Conservation (phyloP, 2,888 invertebrate genomes). For the Erebia palarica region DNA sequence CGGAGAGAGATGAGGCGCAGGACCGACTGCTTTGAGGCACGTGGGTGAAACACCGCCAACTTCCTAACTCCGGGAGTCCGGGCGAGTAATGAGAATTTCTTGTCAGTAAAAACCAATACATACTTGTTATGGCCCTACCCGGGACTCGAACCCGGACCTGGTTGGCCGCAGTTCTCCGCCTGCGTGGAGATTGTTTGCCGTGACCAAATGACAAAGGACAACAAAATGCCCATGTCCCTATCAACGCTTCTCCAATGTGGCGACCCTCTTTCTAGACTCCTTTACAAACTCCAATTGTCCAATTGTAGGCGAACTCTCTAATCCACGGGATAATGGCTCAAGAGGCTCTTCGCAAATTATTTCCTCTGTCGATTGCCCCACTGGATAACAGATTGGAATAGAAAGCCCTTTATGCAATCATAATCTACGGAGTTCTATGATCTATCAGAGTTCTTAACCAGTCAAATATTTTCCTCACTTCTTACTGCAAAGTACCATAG, state of each 20-base stretch:
- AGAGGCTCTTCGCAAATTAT: conserved; percentile 64
- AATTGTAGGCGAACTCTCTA: conserved; percentile 50
- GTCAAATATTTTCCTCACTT: not conserved
- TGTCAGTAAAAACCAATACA: too few relatives aligned
- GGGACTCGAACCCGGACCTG: too few relatives aligned
- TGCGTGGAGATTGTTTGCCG: too few relatives aligned
- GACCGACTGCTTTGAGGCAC: too few relatives aligned
- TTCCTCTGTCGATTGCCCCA: conserved; percentile 48
- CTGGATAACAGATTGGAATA: conserved; percentile 32
- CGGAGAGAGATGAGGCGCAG: too few relatives aligned
- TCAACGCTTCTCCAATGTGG: not conserved
- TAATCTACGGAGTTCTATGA: too few relatives aligned
- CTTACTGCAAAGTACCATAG: not conserved
- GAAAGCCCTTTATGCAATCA: conserved; percentile 32
- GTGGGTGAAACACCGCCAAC: too few relatives aligned
- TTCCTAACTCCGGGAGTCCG: too few relatives aligned
- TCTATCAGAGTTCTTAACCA: not conserved
- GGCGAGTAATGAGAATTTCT: too few relatives aligned
- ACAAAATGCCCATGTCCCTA: not conserved
- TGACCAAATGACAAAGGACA: not conserved
- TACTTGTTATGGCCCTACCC: too few relatives aligned
- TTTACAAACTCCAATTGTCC: conserved; percentile 47
- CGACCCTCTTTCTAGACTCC: conserved; percentile 38
- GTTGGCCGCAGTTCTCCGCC: too few relatives aligned
- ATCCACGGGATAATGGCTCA: conserved; percentile 66